phyloP scores from a whole-genome alignment of 2,888 invertebrate genomes.

The Drosophila phalerata region DNA sequence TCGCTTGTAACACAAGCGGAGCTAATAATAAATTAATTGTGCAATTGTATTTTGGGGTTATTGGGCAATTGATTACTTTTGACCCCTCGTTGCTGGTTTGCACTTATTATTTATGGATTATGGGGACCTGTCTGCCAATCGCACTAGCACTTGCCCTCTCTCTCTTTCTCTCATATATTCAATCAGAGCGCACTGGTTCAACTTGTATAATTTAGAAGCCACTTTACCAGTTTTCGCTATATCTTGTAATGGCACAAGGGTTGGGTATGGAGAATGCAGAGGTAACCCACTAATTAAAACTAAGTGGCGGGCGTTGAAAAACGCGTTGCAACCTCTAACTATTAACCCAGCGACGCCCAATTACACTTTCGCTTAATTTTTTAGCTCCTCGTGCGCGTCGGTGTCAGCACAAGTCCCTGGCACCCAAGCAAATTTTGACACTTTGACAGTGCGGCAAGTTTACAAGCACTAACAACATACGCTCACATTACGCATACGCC shows the following conservation, averaged over 20 bases:
- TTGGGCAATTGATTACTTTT: slow-evolving; percentile 59
- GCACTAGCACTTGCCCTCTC: background rate
- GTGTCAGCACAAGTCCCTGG: slow-evolving; percentile 29
- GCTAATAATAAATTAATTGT: slow-evolving; percentile 66
- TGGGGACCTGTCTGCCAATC: background rate
- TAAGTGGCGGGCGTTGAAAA: slow-evolving; percentile 71
- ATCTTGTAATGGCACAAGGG: slow-evolving; percentile 19
- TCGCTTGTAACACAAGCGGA: slow-evolving; percentile 23
- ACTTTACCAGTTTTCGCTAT: slow-evolving; percentile 34
- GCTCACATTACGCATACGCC: slow-evolving; percentile 74
- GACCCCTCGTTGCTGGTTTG: slow-evolving; percentile 20
- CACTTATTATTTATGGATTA: slow-evolving; percentile 57
- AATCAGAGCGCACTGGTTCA: slow-evolving; percentile 37
- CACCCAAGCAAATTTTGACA: slow-evolving; percentile 69
- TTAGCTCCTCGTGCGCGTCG: slow-evolving; percentile 44
- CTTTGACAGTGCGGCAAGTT: slow-evolving; percentile 74
- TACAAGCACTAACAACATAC: slow-evolving; percentile 57
- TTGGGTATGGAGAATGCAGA: background rate
- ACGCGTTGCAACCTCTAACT: slow-evolving; percentile 65
- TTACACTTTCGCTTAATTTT: slow-evolving; percentile 78
- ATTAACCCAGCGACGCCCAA: slow-evolving; percentile 79
- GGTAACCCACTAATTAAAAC: slow-evolving; percentile 78
- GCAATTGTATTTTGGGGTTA: slow-evolving; percentile 61
- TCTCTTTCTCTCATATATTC: background rate
- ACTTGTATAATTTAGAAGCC: slow-evolving; percentile 31